Base-by-base conservation (phyloP, 2,797 vertebrate species). In the Falco berigora region DNA sequence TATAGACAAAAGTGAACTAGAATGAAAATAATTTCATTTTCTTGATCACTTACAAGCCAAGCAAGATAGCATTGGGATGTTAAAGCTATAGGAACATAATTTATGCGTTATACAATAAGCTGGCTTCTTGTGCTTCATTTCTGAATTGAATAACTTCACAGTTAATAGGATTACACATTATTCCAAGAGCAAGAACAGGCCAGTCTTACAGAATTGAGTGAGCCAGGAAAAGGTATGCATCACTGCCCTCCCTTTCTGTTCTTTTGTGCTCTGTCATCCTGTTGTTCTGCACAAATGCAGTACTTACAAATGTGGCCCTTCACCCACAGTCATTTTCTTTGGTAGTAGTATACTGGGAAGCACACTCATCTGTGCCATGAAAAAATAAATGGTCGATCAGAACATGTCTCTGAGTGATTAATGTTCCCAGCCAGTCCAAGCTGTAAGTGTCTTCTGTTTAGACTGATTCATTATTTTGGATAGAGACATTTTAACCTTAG, bases 111-210 rank as follows among this genome's bases (percentile, higher is more conserved):
- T 30, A 64, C 56, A 91, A 53, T 74, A 80, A 88, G 44, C 62
- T 92, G 62, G 36, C 67, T 83, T 96, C 61, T 92, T 86, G 47
- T 84, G 47, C 85, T 88, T 96, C 62, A 74, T 30, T 86, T 85
- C 38, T 73, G 94, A 96, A 90, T 78, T 92, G 66, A 88, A 86
- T 86, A 91, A 78, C 66, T 55, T 90, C 68, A 62, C 86, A 84
- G 92, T 94, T 96, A 96, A 94, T 92, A 94, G 94, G 90, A 95
- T 96, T 95, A 94, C 86, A 86, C n/a, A 53, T 93, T 92, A 91
- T 94, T 91, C 55, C 62, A 86, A 73, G 87, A 92, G 86, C 72
- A 93, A 87, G 88, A 87, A 92, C 69, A 95, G 46, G 55, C 50
- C 61, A 71, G 52, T 67, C 52, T 84, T 86, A 81, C 10, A 88